Evolutionary conservation across 2,888 invertebrate genomes (phyloP).

Genomic region (Sphaerophoria taeniata): DNA sequence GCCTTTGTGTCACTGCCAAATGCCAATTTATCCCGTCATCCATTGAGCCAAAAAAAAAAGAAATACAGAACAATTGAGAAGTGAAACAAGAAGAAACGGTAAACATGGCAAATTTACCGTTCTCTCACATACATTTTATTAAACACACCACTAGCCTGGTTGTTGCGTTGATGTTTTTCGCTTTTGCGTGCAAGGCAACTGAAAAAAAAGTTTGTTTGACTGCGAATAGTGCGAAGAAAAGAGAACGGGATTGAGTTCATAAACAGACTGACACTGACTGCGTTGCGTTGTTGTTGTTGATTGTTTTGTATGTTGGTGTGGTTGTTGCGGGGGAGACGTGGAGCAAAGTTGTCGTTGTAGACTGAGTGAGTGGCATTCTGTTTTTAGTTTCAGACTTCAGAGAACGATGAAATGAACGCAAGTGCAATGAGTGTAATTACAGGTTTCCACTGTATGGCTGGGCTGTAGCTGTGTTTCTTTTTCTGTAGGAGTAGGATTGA

Average conservation of each 20-base stretch:
- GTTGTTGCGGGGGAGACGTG: not conserved
- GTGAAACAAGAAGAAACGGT: slow-evolving; percentile 67
- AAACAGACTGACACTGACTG: not conserved
- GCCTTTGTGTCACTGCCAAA: slow-evolving; percentile 25
- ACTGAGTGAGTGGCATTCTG: too few species aligned
- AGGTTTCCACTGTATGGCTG: slow-evolving; percentile 37
- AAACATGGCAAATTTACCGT: slow-evolving; percentile 73
- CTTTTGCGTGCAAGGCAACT: slow-evolving; percentile 12
- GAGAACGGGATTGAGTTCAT: slow-evolving; percentile 25
- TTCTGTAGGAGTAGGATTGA: not conserved
- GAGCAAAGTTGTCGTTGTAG: too few species aligned
- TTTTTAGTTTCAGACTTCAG: not conserved
- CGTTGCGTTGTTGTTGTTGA: not conserved
- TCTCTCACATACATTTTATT: slow-evolving; percentile 59
- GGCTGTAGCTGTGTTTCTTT: slow-evolving; percentile 6
- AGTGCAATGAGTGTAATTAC: slow-evolving; percentile 45
- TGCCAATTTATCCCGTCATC: slow-evolving; percentile 8
- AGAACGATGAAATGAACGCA: slow-evolving; percentile 29
- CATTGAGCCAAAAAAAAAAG: not conserved
- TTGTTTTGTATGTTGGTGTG: not conserved
- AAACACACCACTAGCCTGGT: slow-evolving; percentile 4
- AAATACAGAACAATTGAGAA: slow-evolving; percentile 40
- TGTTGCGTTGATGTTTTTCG: not conserved
- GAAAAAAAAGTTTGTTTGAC: not conserved
- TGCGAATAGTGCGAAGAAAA: not conserved